Evolutionary conservation across 2,113 vertebrate genomes (phyloP), one percentile per base, ranked within the genome.

Genomic region (Leucopsar rothschildi): DNA sequence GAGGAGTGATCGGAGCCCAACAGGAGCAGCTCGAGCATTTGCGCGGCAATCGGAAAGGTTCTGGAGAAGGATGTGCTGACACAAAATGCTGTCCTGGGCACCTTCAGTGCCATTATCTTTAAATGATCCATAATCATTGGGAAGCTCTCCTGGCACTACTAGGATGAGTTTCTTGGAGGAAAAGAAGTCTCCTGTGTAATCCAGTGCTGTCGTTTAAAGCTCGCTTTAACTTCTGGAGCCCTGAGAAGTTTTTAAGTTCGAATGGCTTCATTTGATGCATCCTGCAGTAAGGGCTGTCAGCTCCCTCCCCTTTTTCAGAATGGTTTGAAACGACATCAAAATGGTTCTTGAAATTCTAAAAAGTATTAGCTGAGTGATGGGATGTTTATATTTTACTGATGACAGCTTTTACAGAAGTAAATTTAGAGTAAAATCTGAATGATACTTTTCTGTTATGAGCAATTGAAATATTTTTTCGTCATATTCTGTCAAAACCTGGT

Each of bases 81-180:
- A 86, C 40, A 71, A 96, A 96, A 71, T 79, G 29, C 39, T 57
- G 37, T 82, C 49, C 68, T 45, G 85, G 88, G 91, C 66, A 87
- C 82, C 70, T 92, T 93, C 86, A 68, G 64, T 40, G 52, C 76
- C 73, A 28, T 91, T 97, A 81, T 75, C 73, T 95, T 68, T 56
- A 96, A 96, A 93, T 68, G 92, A 97, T 87, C 87, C 56, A 44
- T 40, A 89, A 50, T 27, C 88, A 33, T 92, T 72, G 65, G 39
- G 84, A 92, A 53, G 31, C 77, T 92, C 92, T 93, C 77, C 56
- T 87, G 80, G 66, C 69, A 63, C 65, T 39, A 25, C 64, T 90
- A 56, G 45, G 64, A 78, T 61, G 86, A 78, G 69, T 82, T 95
- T 96, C 78, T 82, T 89, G 27, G 71, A 92, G 91, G 66, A 71